Evolutionary conservation across 2,888 invertebrate species (phyloP).

Genomic region (Strigamia crassipes): DNA sequence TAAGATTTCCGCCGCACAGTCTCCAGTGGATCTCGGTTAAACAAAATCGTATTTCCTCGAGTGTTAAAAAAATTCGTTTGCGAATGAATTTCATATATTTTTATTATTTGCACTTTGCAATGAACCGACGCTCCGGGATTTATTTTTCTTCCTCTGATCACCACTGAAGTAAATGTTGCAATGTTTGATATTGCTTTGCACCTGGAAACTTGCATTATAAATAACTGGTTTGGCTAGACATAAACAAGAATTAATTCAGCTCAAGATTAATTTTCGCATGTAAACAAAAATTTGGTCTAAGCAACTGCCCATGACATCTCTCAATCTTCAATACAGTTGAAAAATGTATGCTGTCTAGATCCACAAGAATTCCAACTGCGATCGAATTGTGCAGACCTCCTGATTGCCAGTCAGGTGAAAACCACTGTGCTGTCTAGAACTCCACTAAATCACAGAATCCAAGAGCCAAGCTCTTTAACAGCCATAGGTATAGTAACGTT

Average conservation of each 20-base stretch:
- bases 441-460: too few relatives aligned
- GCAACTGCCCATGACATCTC: neutral
- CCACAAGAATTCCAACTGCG: too few relatives aligned
- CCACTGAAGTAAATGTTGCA: slow-evolving; percentile 12
- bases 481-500: too few relatives aligned
- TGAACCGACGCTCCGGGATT: neutral
- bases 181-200: slow-evolving; percentile 14
- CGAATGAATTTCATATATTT: slow-evolving; percentile 32
- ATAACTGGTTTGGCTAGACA: slow-evolving; percentile 3
- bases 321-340: too few relatives aligned
- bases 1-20: slow-evolving; percentile 34
- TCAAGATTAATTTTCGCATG: slow-evolving; percentile 8
- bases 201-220: slow-evolving; percentile 11
- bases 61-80: neutral
- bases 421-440: too few relatives aligned
- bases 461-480: too few relatives aligned
- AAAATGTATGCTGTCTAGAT: too few relatives aligned
- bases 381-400: too few relatives aligned
- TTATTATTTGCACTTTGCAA: slow-evolving; percentile 28
- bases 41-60: slow-evolving; percentile 7
- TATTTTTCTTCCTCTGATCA: neutral
- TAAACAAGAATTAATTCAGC: slow-evolving; percentile 3
- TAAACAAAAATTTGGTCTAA: neutral
- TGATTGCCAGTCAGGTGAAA: too few relatives aligned
- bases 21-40: slow-evolving; percentile 30